Evolutionary conservation across 2,888 invertebrate genomes (phyloP).

Genomic region (Pristionchus exspectatus): DNA sequence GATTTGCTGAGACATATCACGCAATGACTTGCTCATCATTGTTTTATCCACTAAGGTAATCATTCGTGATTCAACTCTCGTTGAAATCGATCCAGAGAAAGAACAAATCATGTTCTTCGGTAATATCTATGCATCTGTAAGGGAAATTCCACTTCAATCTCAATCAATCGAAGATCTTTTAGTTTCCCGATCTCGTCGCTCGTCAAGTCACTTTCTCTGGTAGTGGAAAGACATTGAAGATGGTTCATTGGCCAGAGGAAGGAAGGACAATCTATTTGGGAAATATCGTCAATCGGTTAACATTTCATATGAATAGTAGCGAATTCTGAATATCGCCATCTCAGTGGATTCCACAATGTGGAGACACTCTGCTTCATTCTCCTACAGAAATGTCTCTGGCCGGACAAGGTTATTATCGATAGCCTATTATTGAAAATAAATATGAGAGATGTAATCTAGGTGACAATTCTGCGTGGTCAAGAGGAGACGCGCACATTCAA

Average conservation of each 20-base stretch:
- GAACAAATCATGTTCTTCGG: constrained; percentile 32
- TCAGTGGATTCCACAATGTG: constrained; percentile 22
- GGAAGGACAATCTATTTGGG: constrained; percentile 9
- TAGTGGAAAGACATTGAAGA: not conserved
- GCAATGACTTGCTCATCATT: too few species aligned
- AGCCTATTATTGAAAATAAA: not conserved
- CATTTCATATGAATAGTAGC: not conserved
- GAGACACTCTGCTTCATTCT: constrained; percentile 37
- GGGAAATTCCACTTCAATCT: not conserved
- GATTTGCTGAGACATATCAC: too few species aligned
- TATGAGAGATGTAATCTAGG: not conserved
- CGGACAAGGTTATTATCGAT: not conserved
- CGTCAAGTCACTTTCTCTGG: constrained; percentile 16
- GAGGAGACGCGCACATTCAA: constrained; percentile 30
- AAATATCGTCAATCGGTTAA: constrained; percentile 35
- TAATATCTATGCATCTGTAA: not conserved
- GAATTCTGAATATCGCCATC: not conserved
- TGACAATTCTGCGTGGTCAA: constrained; percentile 10
- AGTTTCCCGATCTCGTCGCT: constrained; percentile 11
- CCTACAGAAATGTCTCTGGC: constrained; percentile 30
- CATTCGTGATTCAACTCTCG: not conserved
- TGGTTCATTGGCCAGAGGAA: not conserved
- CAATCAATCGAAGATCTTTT: not conserved
- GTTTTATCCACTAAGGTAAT: not conserved
- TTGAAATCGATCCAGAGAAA: constrained; percentile 2